Conservation (phyloP, 2,113 vertebrate genomes). For the Geococcyx californianus region DNA sequence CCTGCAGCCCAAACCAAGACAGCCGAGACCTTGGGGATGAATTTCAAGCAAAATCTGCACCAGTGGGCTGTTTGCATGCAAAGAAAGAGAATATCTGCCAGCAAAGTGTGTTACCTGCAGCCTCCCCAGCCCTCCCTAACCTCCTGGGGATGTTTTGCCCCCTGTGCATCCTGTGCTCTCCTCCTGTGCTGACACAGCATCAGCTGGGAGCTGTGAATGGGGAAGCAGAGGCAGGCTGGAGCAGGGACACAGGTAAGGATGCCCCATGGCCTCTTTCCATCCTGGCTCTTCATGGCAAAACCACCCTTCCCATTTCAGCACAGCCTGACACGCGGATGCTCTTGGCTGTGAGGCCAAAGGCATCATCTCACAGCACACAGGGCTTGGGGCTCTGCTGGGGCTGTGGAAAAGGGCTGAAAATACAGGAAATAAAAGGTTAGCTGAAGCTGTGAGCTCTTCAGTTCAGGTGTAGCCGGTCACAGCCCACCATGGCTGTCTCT, state of each 20-base stretch:
- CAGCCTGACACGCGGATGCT: accelerated
- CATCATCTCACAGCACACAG: background rate
- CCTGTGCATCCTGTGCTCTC: accelerated
- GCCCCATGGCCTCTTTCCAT: background rate
- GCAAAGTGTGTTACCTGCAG: accelerated
- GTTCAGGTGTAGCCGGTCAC: background rate
- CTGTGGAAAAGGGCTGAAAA: background rate
- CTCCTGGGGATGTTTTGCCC: background rate
- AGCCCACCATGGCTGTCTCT: background rate
- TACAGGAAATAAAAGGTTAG: background rate
- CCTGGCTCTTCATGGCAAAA: background rate
- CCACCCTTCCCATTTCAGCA: background rate
- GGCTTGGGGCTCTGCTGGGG: background rate
- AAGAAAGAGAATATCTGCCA: background rate
- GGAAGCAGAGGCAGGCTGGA: background rate
- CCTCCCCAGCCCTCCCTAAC: background rate
- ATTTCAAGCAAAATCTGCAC: background rate
- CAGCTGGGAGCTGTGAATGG: background rate
- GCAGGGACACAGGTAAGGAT: background rate
- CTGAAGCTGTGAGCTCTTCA: background rate
- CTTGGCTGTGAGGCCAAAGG: background rate
- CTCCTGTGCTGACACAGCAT: background rate
- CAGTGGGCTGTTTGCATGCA: background rate
- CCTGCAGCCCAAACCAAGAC: background rate
- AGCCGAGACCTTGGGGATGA: accelerated